A percentile compares a stretch with the other conserved stretches of the same genome.
Evolutionary conservation across 1,140 invertebrate species (phyloP).

Genomic region (Drosophila asahinai): DNA sequence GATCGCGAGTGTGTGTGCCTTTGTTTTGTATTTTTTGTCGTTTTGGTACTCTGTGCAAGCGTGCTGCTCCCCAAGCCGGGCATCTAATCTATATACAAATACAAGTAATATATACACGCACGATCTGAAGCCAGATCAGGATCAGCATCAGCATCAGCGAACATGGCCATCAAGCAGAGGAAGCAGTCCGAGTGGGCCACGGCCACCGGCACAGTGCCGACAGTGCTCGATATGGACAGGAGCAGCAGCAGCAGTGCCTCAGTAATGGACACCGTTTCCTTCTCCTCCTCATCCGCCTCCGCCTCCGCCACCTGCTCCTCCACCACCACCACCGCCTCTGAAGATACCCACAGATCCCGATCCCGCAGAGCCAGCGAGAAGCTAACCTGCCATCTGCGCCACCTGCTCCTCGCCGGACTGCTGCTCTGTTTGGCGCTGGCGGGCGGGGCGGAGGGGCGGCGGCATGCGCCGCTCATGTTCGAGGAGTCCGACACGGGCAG

Average conservation of each 20-base stretch:
- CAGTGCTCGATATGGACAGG: slow-evolving; percentile 32
- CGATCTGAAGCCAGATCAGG: slow-evolving; percentile 22
- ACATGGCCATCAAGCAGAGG: slow-evolving; percentile 60
- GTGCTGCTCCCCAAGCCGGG: slow-evolving; percentile 23
- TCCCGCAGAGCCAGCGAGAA: slow-evolving; percentile 12
- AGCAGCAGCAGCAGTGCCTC: slow-evolving; percentile 22
- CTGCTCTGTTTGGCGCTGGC: slow-evolving; percentile 46
- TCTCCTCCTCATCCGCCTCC: not conserved
- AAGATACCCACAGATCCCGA: slow-evolving; percentile 10
- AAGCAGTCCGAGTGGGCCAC: slow-evolving; percentile 57
- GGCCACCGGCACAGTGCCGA: slow-evolving; percentile 64
- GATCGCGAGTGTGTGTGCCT: slow-evolving; percentile 40
- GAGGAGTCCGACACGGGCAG: slow-evolving; percentile 78
- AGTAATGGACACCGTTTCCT: not conserved
- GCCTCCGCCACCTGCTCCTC: not conserved
- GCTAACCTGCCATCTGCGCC: slow-evolving; percentile 41
- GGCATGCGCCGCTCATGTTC: slow-evolving; percentile 77
- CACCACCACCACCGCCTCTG: not conserved
- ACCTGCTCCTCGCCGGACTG: slow-evolving; percentile 71
- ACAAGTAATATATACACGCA: not conserved
- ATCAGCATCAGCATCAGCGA: slow-evolving; percentile 8
- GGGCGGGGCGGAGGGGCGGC: slow-evolving; percentile 65
- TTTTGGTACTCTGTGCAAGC: slow-evolving; percentile 30
- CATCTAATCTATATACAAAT: slow-evolving; percentile 4
- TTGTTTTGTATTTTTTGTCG: slow-evolving; percentile 44